Evolutionary conservation across 2,113 vertebrate species (phyloP), one percentile per base, ranked within the genome.

Genomic region (Ciconia boyciana): DNA sequence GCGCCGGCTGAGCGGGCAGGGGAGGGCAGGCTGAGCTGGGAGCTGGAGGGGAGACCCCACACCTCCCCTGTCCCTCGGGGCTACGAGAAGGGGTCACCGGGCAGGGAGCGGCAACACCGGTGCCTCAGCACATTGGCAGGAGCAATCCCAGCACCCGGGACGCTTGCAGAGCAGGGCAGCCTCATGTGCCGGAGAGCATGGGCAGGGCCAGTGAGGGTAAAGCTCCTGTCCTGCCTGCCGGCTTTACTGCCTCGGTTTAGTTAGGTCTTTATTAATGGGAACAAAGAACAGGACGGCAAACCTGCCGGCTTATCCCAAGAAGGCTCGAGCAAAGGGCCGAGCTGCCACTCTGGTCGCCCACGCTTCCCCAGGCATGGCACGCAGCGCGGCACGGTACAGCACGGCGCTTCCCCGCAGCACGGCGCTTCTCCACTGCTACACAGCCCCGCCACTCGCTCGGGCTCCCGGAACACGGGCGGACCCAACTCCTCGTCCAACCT

Each of bases 391-490:
- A 16, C 6, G 12, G 68, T 26, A 5, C 17, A 5, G 16, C 57
- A 36, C 5, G 5, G 87, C 14, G 2, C 28, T 39, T 17, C 57
- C 25, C 75, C 18, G 3, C 34, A 15, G 54, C 19, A 21, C 1
- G 1, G 58, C 1, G 0, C 11, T 16, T 44, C 74, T 19, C 13
- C 25, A 14, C n/a, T 8, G 29, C 78, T 17, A 32, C 65, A 28
- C 13, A 3, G 32, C 49, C 36, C 36, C 0, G 0, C 49, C 0
- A 0, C 72, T 71, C 2, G 0, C 55, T 51, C 57, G 0, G 58
- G 31, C 34, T 15, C 7, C 16, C 5, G 0, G 19, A 16, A 4
- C 7, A 1, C 3, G 0, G 32, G 7, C 6, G 1, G 17, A 31
- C 3, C 19, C 20, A 9, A 62, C 48, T 34, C 51, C 28, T 12